These are phyloP conservation scores for Sciurus vulgaris DNA, from an alignment of 2,797 vertebrate species.

Conservation along the genomic window DNA sequence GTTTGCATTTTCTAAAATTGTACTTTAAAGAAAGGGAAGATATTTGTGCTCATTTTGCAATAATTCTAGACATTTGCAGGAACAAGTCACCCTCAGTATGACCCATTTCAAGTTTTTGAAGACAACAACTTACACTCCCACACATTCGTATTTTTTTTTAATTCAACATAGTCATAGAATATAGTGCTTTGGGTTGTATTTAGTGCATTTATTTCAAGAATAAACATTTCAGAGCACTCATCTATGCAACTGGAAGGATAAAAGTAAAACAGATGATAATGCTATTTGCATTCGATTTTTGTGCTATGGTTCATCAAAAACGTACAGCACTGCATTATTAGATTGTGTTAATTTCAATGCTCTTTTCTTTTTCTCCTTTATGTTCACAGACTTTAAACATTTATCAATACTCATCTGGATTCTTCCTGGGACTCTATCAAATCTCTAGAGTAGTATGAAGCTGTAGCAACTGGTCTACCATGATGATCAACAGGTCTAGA, in stretches of 20 bases:
- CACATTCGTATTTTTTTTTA: not conserved
- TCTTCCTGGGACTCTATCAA: not conserved
- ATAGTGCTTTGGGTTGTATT: conserved; percentile 22
- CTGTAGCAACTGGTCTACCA: not conserved
- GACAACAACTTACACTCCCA: not conserved
- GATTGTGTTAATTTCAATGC: conserved; percentile 23
- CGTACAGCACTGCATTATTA: conserved; percentile 30
- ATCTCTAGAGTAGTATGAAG: not conserved
- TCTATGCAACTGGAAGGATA: not conserved
- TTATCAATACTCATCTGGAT: not conserved
- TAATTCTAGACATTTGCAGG: not conserved
- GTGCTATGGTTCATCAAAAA: not conserved
- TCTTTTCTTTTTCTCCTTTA: not conserved
- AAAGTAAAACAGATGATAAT: conserved; percentile 31
- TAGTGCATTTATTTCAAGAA: not conserved
- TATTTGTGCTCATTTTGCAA: conserved; percentile 16
- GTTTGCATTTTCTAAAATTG: not conserved
- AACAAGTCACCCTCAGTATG: not conserved
- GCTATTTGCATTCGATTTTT: conserved; percentile 32
- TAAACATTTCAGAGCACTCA: not conserved
- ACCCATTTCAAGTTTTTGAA: conserved; percentile 35
- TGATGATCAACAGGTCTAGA: not conserved
- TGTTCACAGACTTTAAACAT: not conserved
- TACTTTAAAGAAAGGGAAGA: not conserved
- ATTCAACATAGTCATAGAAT: conserved; percentile 32